Evolutionary conservation across 1,140 invertebrate species (phyloP).

Genomic region (Hetaerina americana): DNA sequence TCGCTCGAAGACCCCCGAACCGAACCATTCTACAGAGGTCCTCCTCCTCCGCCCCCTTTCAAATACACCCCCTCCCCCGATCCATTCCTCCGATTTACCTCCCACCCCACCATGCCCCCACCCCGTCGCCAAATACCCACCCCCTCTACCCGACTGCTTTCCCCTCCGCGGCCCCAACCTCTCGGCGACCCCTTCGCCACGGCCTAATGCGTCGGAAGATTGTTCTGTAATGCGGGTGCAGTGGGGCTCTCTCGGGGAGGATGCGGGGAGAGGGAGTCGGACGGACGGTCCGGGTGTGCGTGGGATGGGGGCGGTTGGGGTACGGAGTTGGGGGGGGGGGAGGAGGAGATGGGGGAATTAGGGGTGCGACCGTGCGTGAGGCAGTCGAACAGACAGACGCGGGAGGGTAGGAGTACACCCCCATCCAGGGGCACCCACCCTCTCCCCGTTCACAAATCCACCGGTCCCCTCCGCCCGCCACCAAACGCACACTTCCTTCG

Average conservation of each 20-base stretch:
- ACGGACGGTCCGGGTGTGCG: background rate
- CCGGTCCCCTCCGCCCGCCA: background rate
- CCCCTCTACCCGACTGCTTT: too few relatives aligned
- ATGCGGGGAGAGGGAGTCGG: background rate
- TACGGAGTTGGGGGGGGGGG: background rate
- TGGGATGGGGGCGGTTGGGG: background rate
- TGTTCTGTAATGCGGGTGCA: background rate
- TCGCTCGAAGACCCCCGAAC: too few relatives aligned
- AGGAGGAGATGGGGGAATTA: background rate
- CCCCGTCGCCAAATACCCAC: too few relatives aligned
- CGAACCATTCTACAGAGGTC: too few relatives aligned
- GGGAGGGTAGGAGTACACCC: background rate
- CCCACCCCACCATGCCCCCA: too few relatives aligned
- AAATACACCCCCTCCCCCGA: too few relatives aligned
- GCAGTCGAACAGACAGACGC: background rate
- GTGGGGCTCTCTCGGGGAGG: too few relatives aligned
- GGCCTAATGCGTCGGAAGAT: background rate
- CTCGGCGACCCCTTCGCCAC: background rate
- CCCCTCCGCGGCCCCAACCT: too few relatives aligned
- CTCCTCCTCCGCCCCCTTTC: too few relatives aligned
- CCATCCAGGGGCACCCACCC: too few relatives aligned
- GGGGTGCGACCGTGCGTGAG: background rate
- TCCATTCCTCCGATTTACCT: too few relatives aligned
- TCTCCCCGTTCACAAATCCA: background rate
- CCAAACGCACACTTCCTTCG: too few relatives aligned